phyloP scores from a whole-genome alignment of 2,888 invertebrate species.

The Horisme vitalbata region DNA sequence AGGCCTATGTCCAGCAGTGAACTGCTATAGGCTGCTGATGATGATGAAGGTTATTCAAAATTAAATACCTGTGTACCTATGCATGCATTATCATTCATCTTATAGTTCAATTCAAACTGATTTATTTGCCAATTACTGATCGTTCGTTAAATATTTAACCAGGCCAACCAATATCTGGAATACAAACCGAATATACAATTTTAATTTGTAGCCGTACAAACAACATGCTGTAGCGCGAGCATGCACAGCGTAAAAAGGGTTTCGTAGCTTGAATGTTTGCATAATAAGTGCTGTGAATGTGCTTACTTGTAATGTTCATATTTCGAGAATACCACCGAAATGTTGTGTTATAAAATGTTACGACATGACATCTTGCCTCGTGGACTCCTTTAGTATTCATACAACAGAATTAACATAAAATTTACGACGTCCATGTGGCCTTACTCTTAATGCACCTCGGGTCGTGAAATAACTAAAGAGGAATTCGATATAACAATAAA shows the following conservation, averaged over 20 bases:
- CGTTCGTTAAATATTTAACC: too few relatives aligned
- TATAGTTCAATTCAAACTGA: too few relatives aligned
- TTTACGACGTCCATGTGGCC: slow-evolving; percentile 28
- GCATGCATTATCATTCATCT: too few relatives aligned
- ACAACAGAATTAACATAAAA: slow-evolving; percentile 32
- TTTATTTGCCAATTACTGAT: too few relatives aligned
- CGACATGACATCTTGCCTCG: slow-evolving; percentile 26
- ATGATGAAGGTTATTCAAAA: too few relatives aligned
- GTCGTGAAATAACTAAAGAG: slow-evolving; percentile 18
- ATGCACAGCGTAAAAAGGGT: slow-evolving; percentile 15
- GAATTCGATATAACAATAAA: slow-evolving; percentile 21
- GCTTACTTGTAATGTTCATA: slow-evolving; percentile 24
- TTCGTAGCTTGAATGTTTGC: slow-evolving; percentile 23
- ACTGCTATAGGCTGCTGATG: too few relatives aligned
- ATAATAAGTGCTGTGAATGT: slow-evolving; percentile 24
- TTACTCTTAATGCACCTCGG: slow-evolving; percentile 15
- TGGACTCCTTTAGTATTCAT: slow-evolving; percentile 24
- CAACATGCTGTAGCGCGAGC: too few relatives aligned
- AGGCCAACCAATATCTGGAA: too few relatives aligned
- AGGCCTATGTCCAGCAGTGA: too few relatives aligned
- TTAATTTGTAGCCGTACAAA: too few relatives aligned
- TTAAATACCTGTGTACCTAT: too few relatives aligned
- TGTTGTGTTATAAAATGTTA: slow-evolving; percentile 26
- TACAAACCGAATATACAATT: too few relatives aligned
- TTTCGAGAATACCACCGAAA: slow-evolving; percentile 20